Base-by-base conservation (phyloP, 30 jellyfish, hydroid and myxozoan genomes). In the Aurelia coerulea region DNA sequence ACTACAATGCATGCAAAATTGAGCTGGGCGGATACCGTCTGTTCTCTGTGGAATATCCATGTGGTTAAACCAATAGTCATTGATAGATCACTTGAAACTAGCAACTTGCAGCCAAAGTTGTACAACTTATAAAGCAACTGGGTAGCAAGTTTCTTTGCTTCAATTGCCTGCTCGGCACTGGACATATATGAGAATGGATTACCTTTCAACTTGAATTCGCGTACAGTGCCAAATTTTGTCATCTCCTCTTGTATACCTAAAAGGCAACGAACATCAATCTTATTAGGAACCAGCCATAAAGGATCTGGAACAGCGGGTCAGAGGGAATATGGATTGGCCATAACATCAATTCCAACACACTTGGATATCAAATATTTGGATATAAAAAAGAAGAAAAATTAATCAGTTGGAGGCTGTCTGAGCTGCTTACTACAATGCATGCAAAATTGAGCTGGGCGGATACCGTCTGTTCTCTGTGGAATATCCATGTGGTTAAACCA, bases 21-120 rank as follows among this genome's bases (percentile, higher is more conserved):
- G 73, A 50, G 51, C 54, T 18, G 74, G 13, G 85, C 32, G 4
- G 74, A 2, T 74, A 17, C 74, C 51, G 46, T 49, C 54, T 53
- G 73, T 51, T 74, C 85, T 29, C 85, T 15, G 34, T 74, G 85
- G 33, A 74, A 74, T 2, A 42, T 5, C 85, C 85, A 74, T 6
- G 85, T 74, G 32, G 85, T 10, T 42, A 74, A 23, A 12, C 51
- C 68, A 18, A 14, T 17, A 29, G 37, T 29, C 56, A 3, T 2
- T 52, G 85, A 51, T 29, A 74, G 68, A 53, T 74, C 46, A 29
- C 85, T 74, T 50, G 85, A 74, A 10, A 56, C 85, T 1, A 74
- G 46, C 29, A 74, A 59, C 54, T 50, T 74, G 51, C 68, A 56
- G 11, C 85, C 85, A 42, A n/a, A 29, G 74, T 50, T 74, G 29